Base-by-base conservation (phyloP, 64 coral and sea anemone species). In the Actinia equina region DNA sequence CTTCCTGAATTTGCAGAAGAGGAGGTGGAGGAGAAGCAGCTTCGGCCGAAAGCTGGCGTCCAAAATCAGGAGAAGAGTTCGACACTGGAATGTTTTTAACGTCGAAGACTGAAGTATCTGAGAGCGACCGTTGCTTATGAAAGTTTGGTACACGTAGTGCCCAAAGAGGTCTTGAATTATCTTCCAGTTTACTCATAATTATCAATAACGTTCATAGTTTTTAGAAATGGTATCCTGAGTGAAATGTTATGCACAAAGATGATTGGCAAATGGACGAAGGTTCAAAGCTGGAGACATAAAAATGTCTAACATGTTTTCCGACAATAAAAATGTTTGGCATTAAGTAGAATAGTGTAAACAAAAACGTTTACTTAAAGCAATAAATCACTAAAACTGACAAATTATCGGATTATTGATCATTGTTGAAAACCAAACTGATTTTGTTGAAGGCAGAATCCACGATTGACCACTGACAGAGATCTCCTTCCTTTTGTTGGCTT, bases 41-140 rank as follows among this genome's bases (percentile, higher is more conserved):
- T 2, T 49, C 30, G 30, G 30, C 78, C 17, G 78, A 81, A 6
- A 44, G 17, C 22, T 81, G 42, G 2, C 78, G 42, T 18, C n/a
- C 15, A 52, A 81, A 49, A 9, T 81, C 78, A 10, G 78, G 78
- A 81, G 78, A 81, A 49, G 78, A 81, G 17, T 81, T 81, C 20
- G 78, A 81, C 5, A 52, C 67, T 18, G 83, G 67, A 30, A 91
- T 79, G 5, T 52, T 49, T 3, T 81, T 81, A 7, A 44, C 20
- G 54, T 64, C 74, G 57, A 91, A 91, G 83, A 91, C 74, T 12
- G 89, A 86, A 44, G 89, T 91, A 59, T 91, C 89, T 7, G 89
- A 91, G 42, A 59, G 61, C 11, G 89, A 85, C 16, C 89, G 82
- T 0, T 83, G 52, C 45, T 91, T 91, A 3, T 30, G 9, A 37